Conservation (phyloP, 2,888 invertebrate species). For the Homarus gammarus region DNA sequence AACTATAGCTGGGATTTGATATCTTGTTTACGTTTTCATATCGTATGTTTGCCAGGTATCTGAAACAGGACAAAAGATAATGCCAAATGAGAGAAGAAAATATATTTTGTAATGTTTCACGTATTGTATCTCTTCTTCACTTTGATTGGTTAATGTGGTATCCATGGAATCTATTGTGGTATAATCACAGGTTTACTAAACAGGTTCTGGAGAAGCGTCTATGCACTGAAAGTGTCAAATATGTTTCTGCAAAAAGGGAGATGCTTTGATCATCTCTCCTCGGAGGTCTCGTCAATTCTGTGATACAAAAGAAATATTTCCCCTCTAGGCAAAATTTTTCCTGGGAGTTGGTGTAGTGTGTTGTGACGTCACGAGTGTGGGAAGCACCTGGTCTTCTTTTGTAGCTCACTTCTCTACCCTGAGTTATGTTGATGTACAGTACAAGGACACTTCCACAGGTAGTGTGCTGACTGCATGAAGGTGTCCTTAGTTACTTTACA, state of each 20-base stretch:
- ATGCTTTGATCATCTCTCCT: constrained; percentile 27
- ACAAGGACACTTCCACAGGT: no score
- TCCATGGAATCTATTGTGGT: background rate
- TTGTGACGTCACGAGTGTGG: no score
- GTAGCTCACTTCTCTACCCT: no score
- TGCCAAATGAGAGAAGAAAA: no score
- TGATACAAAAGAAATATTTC: constrained; percentile 16
- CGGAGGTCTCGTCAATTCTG: constrained; percentile 60
- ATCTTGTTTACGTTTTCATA: no score
- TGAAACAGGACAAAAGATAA: no score
- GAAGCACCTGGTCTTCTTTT: background rate
- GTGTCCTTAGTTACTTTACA: no score
- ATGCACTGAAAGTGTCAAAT: background rate
- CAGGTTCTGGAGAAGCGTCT: background rate
- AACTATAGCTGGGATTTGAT: no score
- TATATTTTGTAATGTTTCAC: background rate
- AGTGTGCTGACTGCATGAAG: no score
- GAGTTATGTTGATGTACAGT: no score
- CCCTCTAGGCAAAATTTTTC: background rate
- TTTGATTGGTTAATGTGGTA: background rate
- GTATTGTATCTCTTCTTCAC: background rate
- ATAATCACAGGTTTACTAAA: background rate
- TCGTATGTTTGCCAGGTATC: no score
- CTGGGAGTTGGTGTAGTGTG: background rate
- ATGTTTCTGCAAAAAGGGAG: background rate